These are phyloP conservation scores for Dexiosoma caninum DNA, from an alignment of 2,888 invertebrate genomes.

Conservation along the genomic window DNA sequence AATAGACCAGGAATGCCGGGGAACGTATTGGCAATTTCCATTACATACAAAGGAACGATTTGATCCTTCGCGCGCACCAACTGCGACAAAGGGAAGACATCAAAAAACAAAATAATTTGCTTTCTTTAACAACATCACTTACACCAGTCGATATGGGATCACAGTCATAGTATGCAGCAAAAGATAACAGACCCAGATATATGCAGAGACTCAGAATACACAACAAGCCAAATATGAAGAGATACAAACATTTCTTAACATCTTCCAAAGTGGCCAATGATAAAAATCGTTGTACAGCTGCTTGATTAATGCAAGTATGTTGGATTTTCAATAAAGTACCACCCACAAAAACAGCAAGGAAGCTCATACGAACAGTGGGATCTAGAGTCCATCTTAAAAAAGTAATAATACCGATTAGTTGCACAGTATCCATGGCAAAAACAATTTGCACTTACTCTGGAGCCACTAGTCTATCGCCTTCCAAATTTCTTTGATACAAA, in stretches of 20 bases:
- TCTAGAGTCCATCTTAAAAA: slow-evolving; percentile 84
- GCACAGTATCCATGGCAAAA: too few species aligned
- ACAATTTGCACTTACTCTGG: slow-evolving; percentile 81
- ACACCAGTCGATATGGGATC: slow-evolving; percentile 88
- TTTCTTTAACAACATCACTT: background rate
- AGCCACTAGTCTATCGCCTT: slow-evolving; percentile 83
- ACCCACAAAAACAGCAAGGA: slow-evolving; percentile 87
- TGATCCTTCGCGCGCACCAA: slow-evolving; percentile 87
- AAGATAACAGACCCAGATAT: slow-evolving; percentile 85
- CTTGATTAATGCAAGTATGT: slow-evolving; percentile 86
- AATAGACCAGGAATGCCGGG: slow-evolving; percentile 92
- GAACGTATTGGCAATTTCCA: slow-evolving; percentile 86
- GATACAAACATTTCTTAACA: slow-evolving; percentile 83
- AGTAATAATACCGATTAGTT: too few species aligned
- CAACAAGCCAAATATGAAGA: slow-evolving; percentile 82
- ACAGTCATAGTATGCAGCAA: slow-evolving; percentile 85
- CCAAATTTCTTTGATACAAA: slow-evolving; percentile 83
- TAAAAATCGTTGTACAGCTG: slow-evolving; percentile 89
- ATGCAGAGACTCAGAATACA: slow-evolving; percentile 82
- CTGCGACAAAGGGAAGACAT: slow-evolving; percentile 75
- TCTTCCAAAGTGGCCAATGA: slow-evolving; percentile 83
- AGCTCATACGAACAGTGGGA: slow-evolving; percentile 86
- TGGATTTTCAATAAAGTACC: slow-evolving; percentile 86
- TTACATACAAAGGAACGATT: slow-evolving; percentile 88
- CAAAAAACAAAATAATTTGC: background rate